Evolutionary conservation across 2,113 vertebrate genomes (phyloP).

Genomic region (Gila orcuttii): DNA sequence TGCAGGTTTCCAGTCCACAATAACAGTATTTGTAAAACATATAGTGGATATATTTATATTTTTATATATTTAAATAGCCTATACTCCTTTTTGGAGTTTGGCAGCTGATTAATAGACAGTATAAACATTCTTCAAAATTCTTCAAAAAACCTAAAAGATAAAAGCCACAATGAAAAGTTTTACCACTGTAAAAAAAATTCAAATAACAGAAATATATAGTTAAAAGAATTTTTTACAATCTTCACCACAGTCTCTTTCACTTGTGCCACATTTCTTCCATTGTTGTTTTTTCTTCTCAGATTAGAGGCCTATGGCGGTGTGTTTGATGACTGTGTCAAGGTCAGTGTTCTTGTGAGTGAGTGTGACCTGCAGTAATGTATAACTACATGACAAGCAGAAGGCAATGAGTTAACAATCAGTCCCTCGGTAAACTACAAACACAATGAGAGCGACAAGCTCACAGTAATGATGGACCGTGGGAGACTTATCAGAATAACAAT

Average conservation of each 20-base stretch:
- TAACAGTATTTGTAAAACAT: no score
- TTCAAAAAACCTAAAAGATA: no score
- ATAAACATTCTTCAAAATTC: no score
- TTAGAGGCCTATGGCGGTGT: not conserved
- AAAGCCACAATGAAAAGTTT: no score
- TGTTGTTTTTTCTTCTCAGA: not conserved
- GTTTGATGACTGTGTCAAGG: slow-evolving; percentile 44
- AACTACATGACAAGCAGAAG: slow-evolving; percentile 26
- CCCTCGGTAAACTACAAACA: slow-evolving; percentile 10
- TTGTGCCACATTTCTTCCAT: not conserved
- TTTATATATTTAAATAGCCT: no score
- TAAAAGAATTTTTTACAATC: not conserved
- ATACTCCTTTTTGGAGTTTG: no score
- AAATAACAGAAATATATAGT: not conserved
- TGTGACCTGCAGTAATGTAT: slow-evolving; percentile 27
- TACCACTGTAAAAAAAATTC: no score
- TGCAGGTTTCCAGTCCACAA: no score
- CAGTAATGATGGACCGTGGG: not conserved
- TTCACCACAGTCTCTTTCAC: not conserved
- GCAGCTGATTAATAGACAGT: no score
- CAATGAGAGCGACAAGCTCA: not conserved
- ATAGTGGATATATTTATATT: no score
- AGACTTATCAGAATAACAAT: slow-evolving; percentile 36
- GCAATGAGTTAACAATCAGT: slow-evolving; percentile 22
- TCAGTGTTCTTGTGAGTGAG: not conserved